Evolutionary conservation across 1,140 invertebrate genomes (phyloP), one percentile per base, ranked within the genome.

Genomic region (Procambarus virginalis): DNA sequence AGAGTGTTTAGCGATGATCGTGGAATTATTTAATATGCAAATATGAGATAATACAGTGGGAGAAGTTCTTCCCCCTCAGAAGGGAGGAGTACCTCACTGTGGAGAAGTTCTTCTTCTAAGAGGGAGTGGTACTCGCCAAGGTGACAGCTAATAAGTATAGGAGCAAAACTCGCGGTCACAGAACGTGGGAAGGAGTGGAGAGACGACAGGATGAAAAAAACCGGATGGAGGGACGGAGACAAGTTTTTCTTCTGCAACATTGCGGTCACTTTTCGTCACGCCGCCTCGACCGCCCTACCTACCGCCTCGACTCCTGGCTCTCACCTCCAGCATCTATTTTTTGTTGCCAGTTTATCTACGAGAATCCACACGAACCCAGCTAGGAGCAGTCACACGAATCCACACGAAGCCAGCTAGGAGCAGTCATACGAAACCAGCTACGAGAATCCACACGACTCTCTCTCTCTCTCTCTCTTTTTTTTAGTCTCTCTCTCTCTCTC

Each of bases 221-320:
- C 2, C 8, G 68, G 68, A 34, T 20, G 4, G 68, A 22, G 5
- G 68, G 68, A 34, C n/a, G 4, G 68, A 58, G 79, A 20, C 77
- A 48, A 14, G 46, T 81, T 81, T 81, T 81, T 81, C 51, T 81
- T 51, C 79, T 34, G 17, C 77, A 2, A 78, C 77, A 81, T 81
- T 81, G 79, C 51, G 79, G 79, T 81, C 79, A 81, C 79, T 81
- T 55, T 81, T 17, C 79, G 49, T 81, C 79, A 81, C 79, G 79
- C 79, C 60, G 79, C 79, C 14, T 10, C 60, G 14, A 20, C 68
- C 68, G n/a, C 22, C 5, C 68, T 34, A 20, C 77, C 51, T 34
- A 34, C 79, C 60, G 79, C 79, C 14, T 10, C 60, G 14, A 20
- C 68, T 22, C 51, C 1, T 48, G 10, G 5, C 77, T 46, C 34